Base-by-base conservation (phyloP, 2,888 invertebrate species). In the Eudemis profundana region DNA sequence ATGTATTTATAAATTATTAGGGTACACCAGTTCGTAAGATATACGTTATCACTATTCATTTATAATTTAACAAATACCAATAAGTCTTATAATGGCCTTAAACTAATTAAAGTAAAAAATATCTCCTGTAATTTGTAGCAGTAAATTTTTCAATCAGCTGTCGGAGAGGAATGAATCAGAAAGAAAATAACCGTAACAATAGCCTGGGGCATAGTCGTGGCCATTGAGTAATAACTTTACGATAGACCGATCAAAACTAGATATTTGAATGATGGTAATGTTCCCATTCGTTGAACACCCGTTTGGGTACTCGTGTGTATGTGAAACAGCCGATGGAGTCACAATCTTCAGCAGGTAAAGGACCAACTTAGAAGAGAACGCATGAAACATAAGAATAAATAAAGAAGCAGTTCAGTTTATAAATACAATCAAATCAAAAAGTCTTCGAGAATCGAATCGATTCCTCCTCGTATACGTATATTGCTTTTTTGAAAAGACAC, bases 191-290 rank as follows among this genome's bases (percentile, higher is more conserved):
- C 49, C 42, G 33, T 27, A 59, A 64, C 40, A 44, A 56, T 29
- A 29, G 56, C 12, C 29, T 27, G n/a, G 36, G 14, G 12, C 33
- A 44, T 64, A 19, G 23, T 49, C 33, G 19, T 23, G 57, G 19
- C 44, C 27, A 51, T 61, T 61, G 44, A 57, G 33, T 50, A 59
- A 63, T 63, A 42, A 44, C 42, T 63, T 63, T 46, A 64, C 57
- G 57, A 64, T 59, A 50, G 36, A 44, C 14, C 36, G 57, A 59
- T 51, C 44, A 59, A 51, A 51, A 38, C 23, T 38, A 33, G 29
- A 57, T 54, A 51, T 54, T 49, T 50, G 36, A 44, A 17, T 27
- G 40, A 19, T 3, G 57, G 57, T 27, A 2, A 0, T 1, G 17
- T 57, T 51, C 36, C 19, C 27, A 7, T 59, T 44, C 38, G 36